Evolutionary conservation across 2,888 invertebrate species (phyloP).

Genomic region (Scaptomyza reducta): DNA sequence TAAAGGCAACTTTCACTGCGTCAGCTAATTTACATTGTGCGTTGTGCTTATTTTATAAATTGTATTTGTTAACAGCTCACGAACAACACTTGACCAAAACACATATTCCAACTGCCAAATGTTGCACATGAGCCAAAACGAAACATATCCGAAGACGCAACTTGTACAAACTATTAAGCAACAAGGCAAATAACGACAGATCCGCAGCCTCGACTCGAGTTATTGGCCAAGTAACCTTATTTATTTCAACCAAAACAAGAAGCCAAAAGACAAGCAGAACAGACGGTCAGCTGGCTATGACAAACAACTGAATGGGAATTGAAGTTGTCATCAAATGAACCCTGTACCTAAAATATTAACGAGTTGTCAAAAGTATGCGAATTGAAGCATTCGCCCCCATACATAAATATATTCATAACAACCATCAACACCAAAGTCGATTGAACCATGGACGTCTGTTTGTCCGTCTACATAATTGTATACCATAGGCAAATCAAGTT

Average conservation of each 20-base stretch:
- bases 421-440: too few species aligned
- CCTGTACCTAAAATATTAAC: too few species aligned
- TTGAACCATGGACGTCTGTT: too few species aligned
- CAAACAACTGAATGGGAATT: too few species aligned
- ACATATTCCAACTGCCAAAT: constrained; percentile 9
- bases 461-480: too few species aligned
- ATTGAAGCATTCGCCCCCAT: too few species aligned
- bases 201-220: not conserved
- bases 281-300: too few species aligned
- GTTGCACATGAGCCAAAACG: constrained; percentile 38
- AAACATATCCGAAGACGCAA: constrained; percentile 46
- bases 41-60: constrained; percentile 64
- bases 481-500: too few species aligned
- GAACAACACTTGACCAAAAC: not conserved
- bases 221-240: constrained; percentile 50
- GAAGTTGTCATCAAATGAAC: too few species aligned
- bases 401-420: too few species aligned
- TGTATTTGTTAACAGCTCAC: constrained; percentile 63
- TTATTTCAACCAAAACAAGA: constrained; percentile 25
- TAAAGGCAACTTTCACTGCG: constrained; percentile 58
- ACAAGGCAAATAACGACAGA: constrained; percentile 23
- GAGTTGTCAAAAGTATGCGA: too few species aligned
- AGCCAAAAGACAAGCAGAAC: too few species aligned
- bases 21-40: constrained; percentile 2
- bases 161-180: constrained; percentile 48